A percentile compares a stretch with the other conserved stretches of the same genome.
Evolutionary conservation across 2,797 vertebrate species (phyloP).

Genomic region (Scarus forsteni): DNA sequence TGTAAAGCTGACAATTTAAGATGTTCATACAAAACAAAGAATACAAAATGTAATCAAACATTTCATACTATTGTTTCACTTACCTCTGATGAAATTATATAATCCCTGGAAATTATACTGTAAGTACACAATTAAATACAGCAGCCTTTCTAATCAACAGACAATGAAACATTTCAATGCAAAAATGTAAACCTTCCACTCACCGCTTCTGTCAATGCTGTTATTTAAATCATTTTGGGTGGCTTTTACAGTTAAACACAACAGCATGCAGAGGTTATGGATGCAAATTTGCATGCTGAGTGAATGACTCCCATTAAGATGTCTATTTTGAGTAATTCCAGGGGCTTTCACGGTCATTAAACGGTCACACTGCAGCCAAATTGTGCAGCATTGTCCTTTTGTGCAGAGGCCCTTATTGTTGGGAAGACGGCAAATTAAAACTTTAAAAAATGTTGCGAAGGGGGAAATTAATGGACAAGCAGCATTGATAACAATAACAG

Average conservation of each 20-base stretch:
- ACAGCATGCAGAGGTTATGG: constrained; percentile 47
- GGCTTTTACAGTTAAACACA: constrained; percentile 30
- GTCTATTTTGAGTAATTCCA: constrained; percentile 64
- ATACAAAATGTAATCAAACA: too few relatives aligned
- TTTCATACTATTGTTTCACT: too few relatives aligned
- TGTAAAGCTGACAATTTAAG: too few relatives aligned
- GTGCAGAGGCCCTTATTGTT: constrained; percentile 61
- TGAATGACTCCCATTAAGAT: constrained; percentile 72
- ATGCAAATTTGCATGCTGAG: constrained; percentile 56
- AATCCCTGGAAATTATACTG: too few relatives aligned
- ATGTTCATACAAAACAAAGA: too few relatives aligned
- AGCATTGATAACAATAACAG: constrained; percentile 72
- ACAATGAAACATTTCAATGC: too few relatives aligned
- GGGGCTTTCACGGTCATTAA: constrained; percentile 65
- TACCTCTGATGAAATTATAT: too few relatives aligned
- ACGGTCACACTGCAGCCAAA: constrained; percentile 62
- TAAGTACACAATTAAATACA: too few relatives aligned
- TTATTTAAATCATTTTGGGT: constrained; percentile 48
- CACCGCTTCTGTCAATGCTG: constrained; percentile 15
- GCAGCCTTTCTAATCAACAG: too few relatives aligned
- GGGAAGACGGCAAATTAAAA: constrained; percentile 75
- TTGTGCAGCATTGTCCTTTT: constrained; percentile 60
- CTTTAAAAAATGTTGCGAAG: constrained; percentile 69
- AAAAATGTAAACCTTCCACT: constrained; percentile 9
- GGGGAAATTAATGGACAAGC: constrained; percentile 73